Base-by-base conservation (phyloP, 1,140 invertebrate genomes). In the Hyles euphorbiae region DNA sequence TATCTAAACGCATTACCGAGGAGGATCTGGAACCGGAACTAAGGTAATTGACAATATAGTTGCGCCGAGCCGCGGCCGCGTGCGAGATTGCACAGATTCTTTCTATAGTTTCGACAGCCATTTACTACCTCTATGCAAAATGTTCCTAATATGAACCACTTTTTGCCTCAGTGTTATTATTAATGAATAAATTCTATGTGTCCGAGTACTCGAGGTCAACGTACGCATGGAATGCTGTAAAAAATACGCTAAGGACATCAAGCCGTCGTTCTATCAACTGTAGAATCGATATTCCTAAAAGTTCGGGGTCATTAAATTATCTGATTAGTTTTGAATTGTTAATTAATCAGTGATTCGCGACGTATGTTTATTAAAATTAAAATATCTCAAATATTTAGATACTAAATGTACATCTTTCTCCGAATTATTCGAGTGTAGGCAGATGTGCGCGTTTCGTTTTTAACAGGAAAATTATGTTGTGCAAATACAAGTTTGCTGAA, bases 1-100 rank as follows among this genome's bases (percentile, higher is more conserved):
- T 68, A 57, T 57, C 60, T 67, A 67, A 68, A 76, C 68, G 69
- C 65, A 81, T 76, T 78, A 83, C 63, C 50, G 59, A 83, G 62
- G 74, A 83, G 79, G 81, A 87, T 84, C 67, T 79, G 63, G 68
- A 87, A 83, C 81, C 81, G 81, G 84, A 85, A 84, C 84, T 81
- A 73, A 66, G 34, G 51, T 78, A 75, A 78, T 84, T 82, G 72
- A 68, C 67, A 78, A 78, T 81, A 68, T 52, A 6, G 50, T 52
- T 8, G 34, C 11, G n/a, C 22, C 9, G 44, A 48, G 22, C n/a
- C 22, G 47, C n/a, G 22, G 11, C 47, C n/a, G 22, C 47, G 50
- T 34, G 49, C 34, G 11, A 40, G 5, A 43, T 43, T 43, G 5
- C 34, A 8, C 3, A 34, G 22, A 50, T 50, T 53, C 11, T 36